These are phyloP conservation scores for Pteropus alecto DNA, from an alignment of 2,113 vertebrate species.

Conservation along the genomic window DNA sequence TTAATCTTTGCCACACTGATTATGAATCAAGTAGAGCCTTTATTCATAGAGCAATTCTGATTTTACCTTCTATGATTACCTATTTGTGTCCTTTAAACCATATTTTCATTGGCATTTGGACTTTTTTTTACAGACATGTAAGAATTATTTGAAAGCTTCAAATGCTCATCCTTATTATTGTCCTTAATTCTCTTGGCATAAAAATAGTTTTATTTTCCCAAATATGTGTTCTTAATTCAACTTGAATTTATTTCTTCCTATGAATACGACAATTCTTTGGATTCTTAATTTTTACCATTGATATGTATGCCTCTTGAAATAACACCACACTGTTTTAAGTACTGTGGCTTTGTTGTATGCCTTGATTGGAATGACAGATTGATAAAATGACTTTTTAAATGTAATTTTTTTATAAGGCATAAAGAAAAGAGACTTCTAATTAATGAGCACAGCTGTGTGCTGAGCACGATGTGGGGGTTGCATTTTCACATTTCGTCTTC, in stretches of 20 bases:
- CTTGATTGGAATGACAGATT: not conserved
- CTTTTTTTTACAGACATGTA: not conserved
- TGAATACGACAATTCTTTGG: not conserved
- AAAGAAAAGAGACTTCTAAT: not conserved
- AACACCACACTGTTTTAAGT: not conserved
- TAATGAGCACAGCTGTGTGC: not conserved
- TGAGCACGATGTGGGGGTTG: not conserved
- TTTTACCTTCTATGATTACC: not conserved
- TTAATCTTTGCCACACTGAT: not conserved
- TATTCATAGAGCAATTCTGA: slow-evolving; percentile 22
- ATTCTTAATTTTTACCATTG: not conserved
- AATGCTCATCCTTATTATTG: not conserved
- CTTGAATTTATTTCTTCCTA: slow-evolving; percentile 1
- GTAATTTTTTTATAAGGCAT: not conserved
- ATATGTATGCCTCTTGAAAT: not conserved
- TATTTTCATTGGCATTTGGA: not conserved
- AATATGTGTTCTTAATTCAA: not conserved
- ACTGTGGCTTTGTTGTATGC: not conserved
- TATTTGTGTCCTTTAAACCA: not conserved
- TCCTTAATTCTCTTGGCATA: not conserved
- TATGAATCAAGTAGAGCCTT: not conserved
- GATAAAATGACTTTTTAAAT: not conserved
- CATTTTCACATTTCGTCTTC: not conserved
- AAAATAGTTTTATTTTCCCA: not conserved
- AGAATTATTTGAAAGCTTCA: slow-evolving; percentile 9